Conservation (phyloP, 2,797 vertebrate genomes). For the Mareca strepera region DNA sequence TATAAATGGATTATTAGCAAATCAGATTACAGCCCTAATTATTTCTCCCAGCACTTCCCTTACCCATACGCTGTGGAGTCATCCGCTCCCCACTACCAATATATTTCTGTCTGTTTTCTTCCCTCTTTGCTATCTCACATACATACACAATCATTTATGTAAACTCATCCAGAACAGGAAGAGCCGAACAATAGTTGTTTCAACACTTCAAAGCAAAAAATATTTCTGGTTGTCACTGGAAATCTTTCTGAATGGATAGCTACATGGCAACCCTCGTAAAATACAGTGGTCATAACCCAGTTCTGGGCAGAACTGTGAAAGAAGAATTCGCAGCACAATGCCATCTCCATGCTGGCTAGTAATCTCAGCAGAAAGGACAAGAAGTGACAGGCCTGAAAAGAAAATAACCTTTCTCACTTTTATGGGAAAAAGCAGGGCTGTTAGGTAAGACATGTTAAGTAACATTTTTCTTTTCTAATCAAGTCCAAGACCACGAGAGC, state of each 20-base stretch:
- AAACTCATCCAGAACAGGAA: constrained; percentile 22
- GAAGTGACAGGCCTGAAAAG: constrained; percentile 30
- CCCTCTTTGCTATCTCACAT: background rate
- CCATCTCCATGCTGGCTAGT: background rate
- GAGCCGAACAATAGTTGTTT: background rate
- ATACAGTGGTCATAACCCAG: background rate
- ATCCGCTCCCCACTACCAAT: background rate
- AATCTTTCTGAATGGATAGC: constrained; percentile 4
- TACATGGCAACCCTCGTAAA: background rate
- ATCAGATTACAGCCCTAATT: constrained; percentile 59
- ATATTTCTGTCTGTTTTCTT: background rate
- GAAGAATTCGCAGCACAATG: constrained; percentile 17
- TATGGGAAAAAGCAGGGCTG: background rate
- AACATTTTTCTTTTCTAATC: constrained; percentile 19
- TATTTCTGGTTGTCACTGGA: background rate
- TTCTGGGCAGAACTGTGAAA: constrained; percentile 30
- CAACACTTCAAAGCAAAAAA: constrained; percentile 6
- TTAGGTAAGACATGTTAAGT: constrained; percentile 34
- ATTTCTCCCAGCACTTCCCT: constrained; percentile 46
- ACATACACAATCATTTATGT: background rate
- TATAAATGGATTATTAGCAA: constrained; percentile 68
- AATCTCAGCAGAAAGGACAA: constrained; percentile 48
- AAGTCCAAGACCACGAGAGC: background rate
- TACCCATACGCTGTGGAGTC: background rate
- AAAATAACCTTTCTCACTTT: constrained; percentile 15